Evolutionary conservation across 2,113 vertebrate genomes (phyloP).

Genomic region (Camelus bactrianus): DNA sequence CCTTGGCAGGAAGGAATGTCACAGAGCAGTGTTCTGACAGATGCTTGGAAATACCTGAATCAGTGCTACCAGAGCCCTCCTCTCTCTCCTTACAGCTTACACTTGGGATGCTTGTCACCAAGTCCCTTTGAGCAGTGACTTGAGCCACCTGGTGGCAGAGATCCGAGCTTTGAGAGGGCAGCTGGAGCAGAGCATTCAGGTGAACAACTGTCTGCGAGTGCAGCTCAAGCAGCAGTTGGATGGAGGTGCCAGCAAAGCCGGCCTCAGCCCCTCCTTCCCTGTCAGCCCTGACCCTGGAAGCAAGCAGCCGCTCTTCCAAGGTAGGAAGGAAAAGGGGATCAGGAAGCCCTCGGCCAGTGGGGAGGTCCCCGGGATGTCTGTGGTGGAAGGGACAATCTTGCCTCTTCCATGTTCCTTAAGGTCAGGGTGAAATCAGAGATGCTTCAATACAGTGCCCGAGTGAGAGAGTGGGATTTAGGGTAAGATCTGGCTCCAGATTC

Average conservation of each 20-base stretch:
- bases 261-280: constrained; percentile 79
- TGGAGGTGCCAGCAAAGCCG: not conserved
- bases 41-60: not conserved
- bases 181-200: constrained; percentile 91
- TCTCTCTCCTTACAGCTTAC: constrained; percentile 71
- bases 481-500: not conserved
- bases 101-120: constrained; percentile 80
- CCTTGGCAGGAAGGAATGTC: not conserved
- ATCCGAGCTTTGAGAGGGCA: constrained; percentile 89
- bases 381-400: not conserved
- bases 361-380: not conserved
- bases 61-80: not conserved
- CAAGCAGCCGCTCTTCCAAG: constrained; percentile 83
- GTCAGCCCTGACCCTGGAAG: constrained; percentile 81
- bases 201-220: constrained; percentile 88
- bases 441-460: fast-evolving
- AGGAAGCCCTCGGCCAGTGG: not conserved
- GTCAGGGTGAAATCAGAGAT: not conserved
- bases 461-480: not conserved
- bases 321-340: constrained; percentile 69
- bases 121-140: constrained; percentile 79
- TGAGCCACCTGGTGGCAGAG: constrained; percentile 88
- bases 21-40: not conserved
- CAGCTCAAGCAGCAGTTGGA: constrained; percentile 88
- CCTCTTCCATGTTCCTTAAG: not conserved